Base-by-base conservation (phyloP, 2,888 invertebrate species). In the Pseudoips prasinana region DNA sequence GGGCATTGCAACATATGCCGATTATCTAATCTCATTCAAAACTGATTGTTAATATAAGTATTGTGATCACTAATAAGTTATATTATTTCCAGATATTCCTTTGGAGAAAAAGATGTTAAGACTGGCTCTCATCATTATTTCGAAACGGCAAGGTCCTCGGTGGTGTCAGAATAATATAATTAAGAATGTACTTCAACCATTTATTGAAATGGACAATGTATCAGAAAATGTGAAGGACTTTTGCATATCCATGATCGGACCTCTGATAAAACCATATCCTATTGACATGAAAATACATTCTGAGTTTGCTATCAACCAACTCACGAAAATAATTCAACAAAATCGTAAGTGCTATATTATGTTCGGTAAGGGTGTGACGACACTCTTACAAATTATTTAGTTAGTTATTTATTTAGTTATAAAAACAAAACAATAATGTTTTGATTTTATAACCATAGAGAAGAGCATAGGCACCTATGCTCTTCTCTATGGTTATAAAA, bases 101-200 rank as follows among this genome's bases (percentile, higher is more conserved):
- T 25, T 64, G 5, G 80, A 85, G 39, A 71, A 57, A 32, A 81
- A 79, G 57, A 76, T 78, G 64, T 51, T 87, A 35, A 56, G 78
- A 41, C 44, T 78, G 27, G 66, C 82, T 8, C 40, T 86, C 7
- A 71, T 89, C 22, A 64, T 89, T 25, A 61, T 88, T 18, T 79
- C 78, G 5, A 89, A 89, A 57, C 72, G 89, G 1, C 68, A 74
- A 8, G 89, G 87, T 0, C 63, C 83, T 0, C 59, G 58, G n/a
- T 88, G 88, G 88, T 82, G 83, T 47, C 79, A 85, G 36, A 80
- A 70, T 20, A 66, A 82, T 39, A 73, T 89, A 7, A 62, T 89
- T 1, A 73, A 73, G 31, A 74, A 74, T 29, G 59, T 83, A 38
- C 46, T 89, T 20, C 40, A 72, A 38, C 83, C 87, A 6, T 59